Evolutionary conservation across 2,113 vertebrate species (phyloP).

Genomic region (Typhlomys cinereus): DNA sequence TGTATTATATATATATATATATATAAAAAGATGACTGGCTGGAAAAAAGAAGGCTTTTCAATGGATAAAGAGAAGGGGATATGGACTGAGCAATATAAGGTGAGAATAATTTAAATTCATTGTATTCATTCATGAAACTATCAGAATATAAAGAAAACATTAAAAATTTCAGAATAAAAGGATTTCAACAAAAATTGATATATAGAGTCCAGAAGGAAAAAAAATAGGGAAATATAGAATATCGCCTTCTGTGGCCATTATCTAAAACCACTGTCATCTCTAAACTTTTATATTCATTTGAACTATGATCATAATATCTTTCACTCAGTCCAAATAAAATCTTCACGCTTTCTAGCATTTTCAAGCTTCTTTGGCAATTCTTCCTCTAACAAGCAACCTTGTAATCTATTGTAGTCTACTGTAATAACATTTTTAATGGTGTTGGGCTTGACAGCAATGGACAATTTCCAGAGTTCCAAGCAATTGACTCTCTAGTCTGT

Average conservation of each 20-base stretch:
- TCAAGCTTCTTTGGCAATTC: neutral
- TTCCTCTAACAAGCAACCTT: neutral
- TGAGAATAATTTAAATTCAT: too few relatives aligned
- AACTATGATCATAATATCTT: neutral
- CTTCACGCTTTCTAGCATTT: neutral
- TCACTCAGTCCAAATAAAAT: neutral
- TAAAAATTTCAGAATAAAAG: slow-evolving; percentile 21
- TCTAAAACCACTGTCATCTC: neutral
- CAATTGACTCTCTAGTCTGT: neutral
- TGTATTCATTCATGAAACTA: too few relatives aligned
- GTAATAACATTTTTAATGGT: slow-evolving; percentile 22
- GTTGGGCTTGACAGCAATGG: slow-evolving; percentile 17
- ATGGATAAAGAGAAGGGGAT: too few relatives aligned
- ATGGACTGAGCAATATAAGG: too few relatives aligned
- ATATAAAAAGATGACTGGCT: too few relatives aligned
- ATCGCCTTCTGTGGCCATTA: neutral
- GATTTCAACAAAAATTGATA: neutral
- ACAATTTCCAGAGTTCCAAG: neutral
- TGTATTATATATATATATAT: too few relatives aligned
- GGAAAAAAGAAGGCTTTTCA: too few relatives aligned
- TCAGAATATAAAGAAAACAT: too few relatives aligned
- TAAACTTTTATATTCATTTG: neutral
- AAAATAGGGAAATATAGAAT: neutral
- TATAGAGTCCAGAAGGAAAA: neutral
- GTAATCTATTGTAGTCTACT: neutral